phyloP scores from a whole-genome alignment of 2,888 invertebrate genomes.

The Oligia fasciuncula region DNA sequence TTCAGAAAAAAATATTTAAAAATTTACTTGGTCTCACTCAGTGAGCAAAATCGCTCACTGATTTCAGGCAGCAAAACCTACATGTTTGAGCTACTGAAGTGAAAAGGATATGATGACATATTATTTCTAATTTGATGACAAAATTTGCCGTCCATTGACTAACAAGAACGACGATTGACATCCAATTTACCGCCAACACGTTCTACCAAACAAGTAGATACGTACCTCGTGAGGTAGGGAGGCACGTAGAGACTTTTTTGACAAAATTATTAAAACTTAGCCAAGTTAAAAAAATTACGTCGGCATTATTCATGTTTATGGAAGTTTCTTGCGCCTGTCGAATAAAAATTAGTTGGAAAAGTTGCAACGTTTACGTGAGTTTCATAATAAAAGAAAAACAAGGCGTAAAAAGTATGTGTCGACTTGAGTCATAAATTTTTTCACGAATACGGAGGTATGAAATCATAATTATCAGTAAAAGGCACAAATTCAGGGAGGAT shows the following conservation, averaged over 20 bases:
- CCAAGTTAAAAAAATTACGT: slow-evolving; percentile 31
- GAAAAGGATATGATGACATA: no score
- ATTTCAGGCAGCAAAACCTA: no score
- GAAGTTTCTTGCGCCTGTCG: slow-evolving; percentile 42
- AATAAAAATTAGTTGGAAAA: slow-evolving; percentile 58
- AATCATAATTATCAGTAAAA: slow-evolving; percentile 8
- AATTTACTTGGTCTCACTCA: no score
- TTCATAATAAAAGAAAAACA: slow-evolving; percentile 36
- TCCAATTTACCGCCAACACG: not conserved
- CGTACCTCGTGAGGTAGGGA: slow-evolving; percentile 13
- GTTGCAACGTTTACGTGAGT: slow-evolving; percentile 41
- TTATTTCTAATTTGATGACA: not conserved
- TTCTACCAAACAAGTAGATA: slow-evolving; percentile 12
- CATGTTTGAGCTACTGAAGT: no score
- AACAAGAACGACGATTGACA: slow-evolving; percentile 21
- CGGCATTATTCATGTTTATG: slow-evolving; percentile 44
- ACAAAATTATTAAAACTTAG: slow-evolving; percentile 42
- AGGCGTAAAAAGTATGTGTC: slow-evolving; percentile 10
- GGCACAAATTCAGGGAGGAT: not conserved
- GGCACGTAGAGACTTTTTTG: slow-evolving; percentile 40
- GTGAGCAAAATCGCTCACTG: no score
- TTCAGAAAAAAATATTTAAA: no score
- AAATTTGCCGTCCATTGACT: not conserved
- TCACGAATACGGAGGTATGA: not conserved
- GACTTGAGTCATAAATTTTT: slow-evolving; percentile 15